Percentiles rank a stretch among this genome's conserved stretches.
Conservation (phyloP, 2,113 vertebrate species). For the Halcyon malimbica region DNA sequence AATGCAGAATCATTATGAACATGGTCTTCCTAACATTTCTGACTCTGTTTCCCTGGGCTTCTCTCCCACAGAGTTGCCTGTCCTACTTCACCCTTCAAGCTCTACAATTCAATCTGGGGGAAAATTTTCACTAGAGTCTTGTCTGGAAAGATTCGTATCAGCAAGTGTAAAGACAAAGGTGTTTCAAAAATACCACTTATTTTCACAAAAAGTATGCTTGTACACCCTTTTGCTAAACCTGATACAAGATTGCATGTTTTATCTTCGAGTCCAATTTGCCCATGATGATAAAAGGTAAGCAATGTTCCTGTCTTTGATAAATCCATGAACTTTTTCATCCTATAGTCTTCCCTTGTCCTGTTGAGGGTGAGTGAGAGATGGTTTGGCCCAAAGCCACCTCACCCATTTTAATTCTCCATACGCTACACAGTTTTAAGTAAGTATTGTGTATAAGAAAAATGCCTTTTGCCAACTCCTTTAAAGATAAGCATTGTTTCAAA, state of each 20-base stretch:
- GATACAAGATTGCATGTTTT: background rate
- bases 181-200: background rate
- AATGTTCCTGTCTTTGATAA: background rate
- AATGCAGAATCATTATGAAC: accelerated
- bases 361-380: background rate
- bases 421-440: background rate
- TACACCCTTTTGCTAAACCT: background rate
- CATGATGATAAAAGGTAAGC: background rate
- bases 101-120: background rate
- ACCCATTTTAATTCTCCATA: background rate
- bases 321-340: background rate
- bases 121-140: background rate
- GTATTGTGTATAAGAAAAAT: background rate
- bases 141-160: background rate
- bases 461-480: background rate
- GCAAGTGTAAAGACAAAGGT: background rate
- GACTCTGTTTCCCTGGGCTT: background rate
- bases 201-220: background rate
- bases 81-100: background rate
- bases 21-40: accelerated
- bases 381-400: background rate
- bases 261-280: background rate
- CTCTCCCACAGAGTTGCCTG: background rate
- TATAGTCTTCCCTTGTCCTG: background rate
- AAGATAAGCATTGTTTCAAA: background rate